Base-by-base conservation (phyloP, 2,797 vertebrate genomes). In the Eospalax fontanierii region DNA sequence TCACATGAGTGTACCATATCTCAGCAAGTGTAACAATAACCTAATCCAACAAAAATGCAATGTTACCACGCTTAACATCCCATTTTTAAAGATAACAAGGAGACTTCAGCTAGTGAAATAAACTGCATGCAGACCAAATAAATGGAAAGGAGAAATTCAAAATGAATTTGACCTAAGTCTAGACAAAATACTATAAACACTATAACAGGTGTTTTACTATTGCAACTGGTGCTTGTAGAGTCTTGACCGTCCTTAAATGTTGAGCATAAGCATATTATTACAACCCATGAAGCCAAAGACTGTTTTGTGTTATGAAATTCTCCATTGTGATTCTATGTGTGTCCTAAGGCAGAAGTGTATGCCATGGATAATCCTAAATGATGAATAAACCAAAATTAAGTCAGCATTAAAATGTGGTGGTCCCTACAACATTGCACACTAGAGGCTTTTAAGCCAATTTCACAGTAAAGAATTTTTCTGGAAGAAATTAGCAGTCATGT, bases 381-480 rank as follows among this genome's bases (percentile, higher is more conserved):
- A 86, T 92, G 26, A 92, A n/a, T 76, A 6, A 87, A 24, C 33
- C 15, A 46, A 91, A 90, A 87, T n/a, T 76, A 78, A 89, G 28
- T 95, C 83, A 84, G 22, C n/a, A 43, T 59, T 93, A 28, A 89
- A 87, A 30, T 73, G 5, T 1, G 61, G 16, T 83, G 78, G 38
- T 43, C 14, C 66, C 26, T 43, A 14, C 63, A 40, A 38, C 15
- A 40, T 26, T 46, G 79, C 79, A 30, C 22, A 68, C 10, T 30
- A 35, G 6, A 57, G 9, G 10, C 14, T 35, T n/a, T 76, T 83
- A 76, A 46, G 8, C 28, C 46, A 86, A 73, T 54, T 26, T 75
- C 63, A 19, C 24, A 79, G 59, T 18, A 83, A 92, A 88, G 12
- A 61, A 83, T 76, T 68, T 70, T 70, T 65, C 87, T 73, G 30